phyloP scores from a whole-genome alignment of 2,888 invertebrate species.

The Thysanoteuthis rhombus region DNA sequence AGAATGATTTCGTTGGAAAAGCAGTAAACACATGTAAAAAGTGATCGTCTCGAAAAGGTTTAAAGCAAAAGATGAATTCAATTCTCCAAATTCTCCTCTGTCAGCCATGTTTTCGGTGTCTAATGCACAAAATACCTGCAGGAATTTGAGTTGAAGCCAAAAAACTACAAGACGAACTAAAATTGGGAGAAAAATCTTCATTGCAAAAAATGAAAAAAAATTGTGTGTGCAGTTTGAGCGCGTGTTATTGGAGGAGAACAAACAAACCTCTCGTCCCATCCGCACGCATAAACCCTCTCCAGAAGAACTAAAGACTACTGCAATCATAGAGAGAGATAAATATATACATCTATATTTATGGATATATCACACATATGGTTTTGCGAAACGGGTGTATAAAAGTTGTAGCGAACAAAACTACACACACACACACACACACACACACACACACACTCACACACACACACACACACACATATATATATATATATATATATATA shows the following conservation, averaged over 20 bases:
- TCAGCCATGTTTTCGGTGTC: neutral
- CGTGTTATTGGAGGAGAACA: neutral
- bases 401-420: too few species aligned
- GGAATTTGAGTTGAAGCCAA: neutral
- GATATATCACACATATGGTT: too few species aligned
- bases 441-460: too few species aligned
- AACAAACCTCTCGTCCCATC: neutral
- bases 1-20: too few species aligned
- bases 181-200: neutral
- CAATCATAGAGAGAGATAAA: too few species aligned
- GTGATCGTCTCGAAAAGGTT: too few species aligned
- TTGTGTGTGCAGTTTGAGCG: neutral
- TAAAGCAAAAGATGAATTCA: neutral
- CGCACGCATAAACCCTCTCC: neutral
- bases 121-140: neutral
- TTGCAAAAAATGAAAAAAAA: neutral
- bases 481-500: too few species aligned
- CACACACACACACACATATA: too few species aligned
- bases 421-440: too few species aligned
- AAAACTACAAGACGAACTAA: neutral
- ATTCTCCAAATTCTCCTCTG: neutral
- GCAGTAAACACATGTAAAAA: too few species aligned
- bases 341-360: too few species aligned
- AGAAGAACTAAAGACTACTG: neutral
- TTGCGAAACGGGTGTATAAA: too few species aligned